These are phyloP conservation scores for Sycophila sp. DNA, from an alignment of 1,140 invertebrate species.

Conservation along the genomic window DNA sequence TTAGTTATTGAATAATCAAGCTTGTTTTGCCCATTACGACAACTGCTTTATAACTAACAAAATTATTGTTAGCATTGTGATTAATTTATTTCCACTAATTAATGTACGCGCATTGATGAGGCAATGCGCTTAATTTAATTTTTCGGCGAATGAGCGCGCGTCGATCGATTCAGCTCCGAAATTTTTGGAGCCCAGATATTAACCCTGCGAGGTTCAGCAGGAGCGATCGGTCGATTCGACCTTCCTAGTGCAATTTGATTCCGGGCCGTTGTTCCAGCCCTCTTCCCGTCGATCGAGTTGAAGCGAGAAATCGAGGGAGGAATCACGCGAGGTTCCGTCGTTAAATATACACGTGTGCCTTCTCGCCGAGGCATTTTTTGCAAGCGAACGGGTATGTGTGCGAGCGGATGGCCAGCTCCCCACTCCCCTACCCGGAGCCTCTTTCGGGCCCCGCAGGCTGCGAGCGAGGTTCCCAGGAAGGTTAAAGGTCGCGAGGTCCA, in stretches of 20 bases:
- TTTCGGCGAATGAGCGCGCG: not conserved
- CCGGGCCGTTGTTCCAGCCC: not conserved
- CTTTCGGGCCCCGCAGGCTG: conserved; percentile 35
- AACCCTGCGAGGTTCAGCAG: not conserved
- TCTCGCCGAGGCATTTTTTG: not conserved
- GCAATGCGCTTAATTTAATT: not conserved
- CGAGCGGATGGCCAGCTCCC: too few species aligned
- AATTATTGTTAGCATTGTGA: too few species aligned
- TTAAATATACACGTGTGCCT: conserved; percentile 22
- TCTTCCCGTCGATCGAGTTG: not conserved
- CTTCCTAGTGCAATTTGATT: conserved; percentile 40
- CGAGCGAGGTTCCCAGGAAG: conserved; percentile 41
- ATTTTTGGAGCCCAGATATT: too few species aligned
- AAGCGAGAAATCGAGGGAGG: conserved; percentile 7
- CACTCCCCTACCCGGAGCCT: conserved; percentile 15
- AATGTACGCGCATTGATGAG: too few species aligned
- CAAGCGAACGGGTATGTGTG: not conserved
- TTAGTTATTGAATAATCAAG: too few species aligned
- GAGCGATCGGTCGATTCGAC: conserved; percentile 34
- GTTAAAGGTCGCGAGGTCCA: conserved; percentile 45
- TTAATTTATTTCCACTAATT: too few species aligned
- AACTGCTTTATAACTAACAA: too few species aligned
- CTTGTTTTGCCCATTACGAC: too few species aligned
- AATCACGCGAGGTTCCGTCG: conserved; percentile 25
- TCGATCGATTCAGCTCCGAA: not conserved